These are phyloP conservation scores for Liodrosophila aerea DNA, from an alignment of 2,888 invertebrate species.

Conservation along the genomic window DNA sequence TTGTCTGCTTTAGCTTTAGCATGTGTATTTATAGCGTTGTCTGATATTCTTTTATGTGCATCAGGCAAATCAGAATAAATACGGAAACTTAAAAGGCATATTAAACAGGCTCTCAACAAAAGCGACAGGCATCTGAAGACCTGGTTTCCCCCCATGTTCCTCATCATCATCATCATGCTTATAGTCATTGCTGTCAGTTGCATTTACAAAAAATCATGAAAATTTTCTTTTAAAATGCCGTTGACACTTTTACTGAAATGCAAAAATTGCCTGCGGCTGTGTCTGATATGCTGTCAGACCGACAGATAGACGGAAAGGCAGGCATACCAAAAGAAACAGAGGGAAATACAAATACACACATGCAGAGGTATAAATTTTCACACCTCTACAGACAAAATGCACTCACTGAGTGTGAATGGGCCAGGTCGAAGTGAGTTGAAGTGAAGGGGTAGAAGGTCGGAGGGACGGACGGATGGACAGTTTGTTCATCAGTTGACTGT, in stretches of 20 bases:
- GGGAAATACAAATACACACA: slow-evolving; percentile 4
- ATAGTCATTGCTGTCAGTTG: slow-evolving; percentile 46
- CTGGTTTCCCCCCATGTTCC: not conserved
- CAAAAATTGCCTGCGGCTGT: slow-evolving; percentile 40
- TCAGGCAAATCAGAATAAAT: slow-evolving; percentile 3
- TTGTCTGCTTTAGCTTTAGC: too few relatives aligned
- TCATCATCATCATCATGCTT: slow-evolving; percentile 7
- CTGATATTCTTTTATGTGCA: slow-evolving; percentile 22
- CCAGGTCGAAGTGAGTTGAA: not conserved
- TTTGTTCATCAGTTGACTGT: slow-evolving; percentile 18
- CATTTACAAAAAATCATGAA: slow-evolving; percentile 50
- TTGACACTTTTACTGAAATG: slow-evolving; percentile 53
- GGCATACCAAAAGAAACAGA: not conserved
- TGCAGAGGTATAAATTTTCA: slow-evolving; percentile 21
- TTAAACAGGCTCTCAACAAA: slow-evolving; percentile 14
- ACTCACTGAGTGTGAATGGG: not conserved
- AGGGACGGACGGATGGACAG: not conserved
- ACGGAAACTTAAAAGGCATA: slow-evolving; percentile 14
- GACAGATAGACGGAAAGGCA: slow-evolving; percentile 3
- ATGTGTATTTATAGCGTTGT: too few relatives aligned
- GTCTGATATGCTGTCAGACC: slow-evolving; percentile 34
- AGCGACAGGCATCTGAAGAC: slow-evolving; percentile 3
- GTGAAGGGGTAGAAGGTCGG: not conserved
- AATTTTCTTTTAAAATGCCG: slow-evolving; percentile 46
- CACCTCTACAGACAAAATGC: slow-evolving; percentile 13